phyloP scores from a whole-genome alignment of 2,888 invertebrate species.

The Troides helena region DNA sequence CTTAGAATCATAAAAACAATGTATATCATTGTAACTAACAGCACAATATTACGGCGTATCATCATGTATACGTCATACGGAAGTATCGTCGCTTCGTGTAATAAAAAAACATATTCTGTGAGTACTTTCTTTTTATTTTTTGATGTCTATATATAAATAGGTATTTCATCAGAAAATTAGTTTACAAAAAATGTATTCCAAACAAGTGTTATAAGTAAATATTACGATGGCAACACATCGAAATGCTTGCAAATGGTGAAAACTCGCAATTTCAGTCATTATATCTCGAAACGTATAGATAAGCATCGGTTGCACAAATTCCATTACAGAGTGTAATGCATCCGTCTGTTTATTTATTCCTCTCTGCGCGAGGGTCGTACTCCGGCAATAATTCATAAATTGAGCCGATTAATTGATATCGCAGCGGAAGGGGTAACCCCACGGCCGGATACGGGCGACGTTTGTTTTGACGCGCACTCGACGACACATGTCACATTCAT shows the following conservation, averaged over 20 bases:
- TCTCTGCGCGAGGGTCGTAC: conserved; percentile 56
- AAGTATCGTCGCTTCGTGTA: too few species aligned
- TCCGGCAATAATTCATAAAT: conserved; percentile 74
- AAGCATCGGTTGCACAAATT: conserved; percentile 19
- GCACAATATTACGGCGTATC: too few species aligned
- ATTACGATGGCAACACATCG: background rate
- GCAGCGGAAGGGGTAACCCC: conserved; percentile 66
- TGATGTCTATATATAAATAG: too few species aligned
- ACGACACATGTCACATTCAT: conserved; percentile 13
- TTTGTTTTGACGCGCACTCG: conserved; percentile 60
- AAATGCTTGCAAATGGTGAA: background rate
- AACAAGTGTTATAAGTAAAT: background rate
- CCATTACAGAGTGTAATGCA: conserved; percentile 43
- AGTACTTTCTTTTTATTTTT: too few species aligned
- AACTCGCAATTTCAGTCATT: background rate
- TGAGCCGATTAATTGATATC: conserved; percentile 75
- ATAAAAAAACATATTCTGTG: too few species aligned
- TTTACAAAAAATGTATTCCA: too few species aligned
- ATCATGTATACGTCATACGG: too few species aligned
- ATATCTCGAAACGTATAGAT: background rate
- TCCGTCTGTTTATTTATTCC: conserved; percentile 64
- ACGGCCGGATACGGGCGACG: conserved; percentile 39
- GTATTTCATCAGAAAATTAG: too few species aligned
- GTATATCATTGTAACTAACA: too few species aligned
- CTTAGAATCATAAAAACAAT: too few species aligned